Evolutionary conservation across 2,888 invertebrate species (phyloP), one percentile per base, ranked within the genome.

Genomic region (Volucella inflata): DNA sequence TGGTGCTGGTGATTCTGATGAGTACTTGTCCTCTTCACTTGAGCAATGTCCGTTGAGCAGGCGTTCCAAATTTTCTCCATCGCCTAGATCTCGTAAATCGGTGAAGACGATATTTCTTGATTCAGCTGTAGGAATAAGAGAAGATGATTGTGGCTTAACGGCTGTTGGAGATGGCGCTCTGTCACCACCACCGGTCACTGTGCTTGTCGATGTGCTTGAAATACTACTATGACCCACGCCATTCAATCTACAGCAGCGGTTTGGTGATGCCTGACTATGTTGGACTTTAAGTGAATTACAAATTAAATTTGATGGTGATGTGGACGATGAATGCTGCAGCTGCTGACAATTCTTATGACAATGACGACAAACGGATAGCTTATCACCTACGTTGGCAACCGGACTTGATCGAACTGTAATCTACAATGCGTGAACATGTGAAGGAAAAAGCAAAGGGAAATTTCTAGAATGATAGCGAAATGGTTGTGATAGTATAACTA

Each of bases 381-480:
- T 94, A 92, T 96, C 96, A 83, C 95, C 94, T 87, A 91, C 89
- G 88, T 89, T 89, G 68, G 95, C 94, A 79, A 95, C 94, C 80
- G 95, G 95, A 91, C 95, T 95, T 65, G 96, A 96, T 89, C 95
- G 94, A 75, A 96, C 96, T 62, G 96, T 96, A 88, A 96, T 95
- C 96, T 96, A 87, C 50, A 65, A 59, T 30, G 6, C 30, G 6
- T 30, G 30, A 30, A 6, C 30, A 30, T 30, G 30, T 30, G 30
- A 17, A 55, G 71, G 68, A 75, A 64, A 42, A 60, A 60, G 57
- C 59, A 74, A 64, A 21, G 75, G 51, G 51, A 68, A 21, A 62
- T 50, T 68, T 65, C 48, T 70, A 64, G 12, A 57, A 60, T 48
- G 44, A 17, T 46, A 38, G 55, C 51, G 21, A 60, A n/a, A 62